Conservation (phyloP, 2,113 vertebrate species). For the Hyperopisus bebe region DNA sequence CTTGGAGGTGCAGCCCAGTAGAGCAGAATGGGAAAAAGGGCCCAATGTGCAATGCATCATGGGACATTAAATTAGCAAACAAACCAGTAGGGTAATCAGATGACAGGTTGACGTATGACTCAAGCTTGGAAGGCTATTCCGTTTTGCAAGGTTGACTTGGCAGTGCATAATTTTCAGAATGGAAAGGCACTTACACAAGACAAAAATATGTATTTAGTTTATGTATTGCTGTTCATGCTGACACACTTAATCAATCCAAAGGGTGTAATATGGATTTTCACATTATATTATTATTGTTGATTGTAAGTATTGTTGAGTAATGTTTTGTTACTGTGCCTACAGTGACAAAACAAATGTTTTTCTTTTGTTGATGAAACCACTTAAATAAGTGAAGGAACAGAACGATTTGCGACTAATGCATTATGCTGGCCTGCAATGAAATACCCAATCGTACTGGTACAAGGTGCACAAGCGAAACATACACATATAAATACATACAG, state of each 20-base stretch:
- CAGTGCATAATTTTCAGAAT: neutral
- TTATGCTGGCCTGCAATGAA: neutral
- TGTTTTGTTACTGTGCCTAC: neutral
- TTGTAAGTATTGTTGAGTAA: neutral
- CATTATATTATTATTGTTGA: neutral
- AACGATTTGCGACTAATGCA: constrained; percentile 1
- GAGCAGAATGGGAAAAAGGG: constrained; percentile 10
- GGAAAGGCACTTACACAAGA: neutral
- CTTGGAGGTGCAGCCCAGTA: constrained; percentile 13
- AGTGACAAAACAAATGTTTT: neutral
- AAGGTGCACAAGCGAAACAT: constrained; percentile 25
- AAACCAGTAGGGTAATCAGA: constrained; percentile 11
- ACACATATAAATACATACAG: neutral
- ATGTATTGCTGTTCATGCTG: neutral
- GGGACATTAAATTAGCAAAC: constrained; percentile 18
- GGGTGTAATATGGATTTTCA: neutral
- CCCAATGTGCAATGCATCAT: constrained; percentile 19
- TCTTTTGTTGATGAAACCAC: neutral
- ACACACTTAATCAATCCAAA: neutral
- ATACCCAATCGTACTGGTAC: neutral
- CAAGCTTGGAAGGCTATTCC: neutral
- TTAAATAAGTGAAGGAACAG: neutral
- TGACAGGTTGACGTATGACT: neutral
- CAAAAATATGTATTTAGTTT: neutral
- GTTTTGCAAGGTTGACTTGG: neutral